Conservation (phyloP, 2,113 vertebrate species). For the Hylia prasina region DNA sequence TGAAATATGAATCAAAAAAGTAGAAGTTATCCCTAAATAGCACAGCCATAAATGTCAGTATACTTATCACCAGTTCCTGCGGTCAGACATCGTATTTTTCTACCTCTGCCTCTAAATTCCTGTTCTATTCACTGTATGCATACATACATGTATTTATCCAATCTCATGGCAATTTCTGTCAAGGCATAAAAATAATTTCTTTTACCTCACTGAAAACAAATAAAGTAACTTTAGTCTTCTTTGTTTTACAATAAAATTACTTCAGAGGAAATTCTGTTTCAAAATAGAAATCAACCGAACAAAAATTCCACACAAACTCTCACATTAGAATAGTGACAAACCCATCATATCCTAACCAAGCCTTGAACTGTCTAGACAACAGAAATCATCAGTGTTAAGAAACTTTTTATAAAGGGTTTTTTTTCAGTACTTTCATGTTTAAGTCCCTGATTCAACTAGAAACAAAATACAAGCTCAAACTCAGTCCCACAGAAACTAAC, state of each 20-base stretch:
- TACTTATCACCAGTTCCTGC: not conserved
- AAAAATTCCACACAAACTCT: not conserved
- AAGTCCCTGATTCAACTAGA: not conserved
- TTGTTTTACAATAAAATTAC: not conserved
- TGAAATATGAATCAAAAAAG: not conserved
- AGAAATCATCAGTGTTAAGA: not conserved
- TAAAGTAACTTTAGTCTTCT: not conserved
- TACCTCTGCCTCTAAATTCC: not conserved
- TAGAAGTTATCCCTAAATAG: not conserved
- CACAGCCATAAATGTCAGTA: not conserved
- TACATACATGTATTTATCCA: not conserved
- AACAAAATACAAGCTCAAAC: not conserved
- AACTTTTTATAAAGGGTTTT: accelerated
- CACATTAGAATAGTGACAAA: not conserved
- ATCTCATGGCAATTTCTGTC: not conserved
- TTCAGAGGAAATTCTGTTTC: not conserved
- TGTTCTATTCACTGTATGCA: not conserved
- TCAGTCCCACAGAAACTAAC: not conserved
- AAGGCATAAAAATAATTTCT: not conserved
- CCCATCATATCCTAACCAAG: not conserved
- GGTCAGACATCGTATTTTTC: not conserved
- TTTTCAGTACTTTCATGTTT: not conserved
- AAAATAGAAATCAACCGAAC: not conserved
- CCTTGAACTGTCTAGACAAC: not conserved
- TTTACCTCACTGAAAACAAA: not conserved